These are phyloP conservation scores for Achatina immaculata DNA, from an alignment of 1,140 invertebrate species.

Conservation along the genomic window DNA sequence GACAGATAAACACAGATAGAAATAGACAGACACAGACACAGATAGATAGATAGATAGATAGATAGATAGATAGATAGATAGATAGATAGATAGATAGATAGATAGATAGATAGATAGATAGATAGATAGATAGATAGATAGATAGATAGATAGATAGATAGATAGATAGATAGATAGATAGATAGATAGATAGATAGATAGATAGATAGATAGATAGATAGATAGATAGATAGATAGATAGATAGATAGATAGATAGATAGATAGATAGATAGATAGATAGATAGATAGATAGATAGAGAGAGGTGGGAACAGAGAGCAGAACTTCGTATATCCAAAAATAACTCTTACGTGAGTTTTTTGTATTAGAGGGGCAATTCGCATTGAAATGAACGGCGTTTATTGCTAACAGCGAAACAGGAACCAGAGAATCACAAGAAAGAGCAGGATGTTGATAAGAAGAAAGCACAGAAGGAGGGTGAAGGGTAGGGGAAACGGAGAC, in stretches of 20 bases:
- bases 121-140: neutral
- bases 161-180: neutral
- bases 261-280: neutral
- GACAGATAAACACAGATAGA: neutral
- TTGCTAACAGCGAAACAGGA: too few species aligned
- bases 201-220: neutral
- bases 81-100: neutral
- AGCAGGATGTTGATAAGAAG: too few species aligned
- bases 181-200: neutral
- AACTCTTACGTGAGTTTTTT: too few species aligned
- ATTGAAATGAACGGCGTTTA: too few species aligned
- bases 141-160: neutral
- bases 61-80: neutral
- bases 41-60: neutral
- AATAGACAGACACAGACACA: neutral
- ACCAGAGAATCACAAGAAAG: too few species aligned
- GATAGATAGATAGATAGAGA: neutral
- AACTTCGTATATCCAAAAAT: too few species aligned
- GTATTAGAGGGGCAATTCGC: too few species aligned
- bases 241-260: neutral
- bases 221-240: neutral
- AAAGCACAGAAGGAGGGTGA: too few species aligned
- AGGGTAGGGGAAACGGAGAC: too few species aligned
- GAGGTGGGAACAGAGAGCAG: neutral
- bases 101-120: neutral